Conservation (phyloP, 2,888 invertebrate species). For the Theodoxus fluviatilis region DNA sequence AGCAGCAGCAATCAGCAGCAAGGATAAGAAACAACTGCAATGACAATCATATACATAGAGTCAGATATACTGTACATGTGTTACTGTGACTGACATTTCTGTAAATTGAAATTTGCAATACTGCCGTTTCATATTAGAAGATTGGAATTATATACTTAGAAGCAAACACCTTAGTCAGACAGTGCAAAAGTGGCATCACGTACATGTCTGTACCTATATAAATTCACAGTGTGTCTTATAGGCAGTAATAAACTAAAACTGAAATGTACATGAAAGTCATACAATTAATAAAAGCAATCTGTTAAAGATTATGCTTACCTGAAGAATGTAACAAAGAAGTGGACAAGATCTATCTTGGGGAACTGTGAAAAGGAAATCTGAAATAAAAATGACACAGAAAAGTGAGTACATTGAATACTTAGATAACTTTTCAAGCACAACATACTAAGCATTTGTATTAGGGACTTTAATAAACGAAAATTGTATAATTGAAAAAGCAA, state of each 20-base stretch:
- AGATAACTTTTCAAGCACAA: no score
- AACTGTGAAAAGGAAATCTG: constrained; percentile 66
- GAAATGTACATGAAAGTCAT: no score
- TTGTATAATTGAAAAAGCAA: no score
- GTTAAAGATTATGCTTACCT: constrained; percentile 73
- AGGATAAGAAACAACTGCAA: constrained; percentile 87
- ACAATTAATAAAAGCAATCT: neutral
- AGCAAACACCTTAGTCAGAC: neutral
- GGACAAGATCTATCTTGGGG: constrained; percentile 93
- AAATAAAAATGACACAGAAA: constrained; percentile 84
- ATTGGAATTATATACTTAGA: no score
- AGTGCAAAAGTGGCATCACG: neutral
- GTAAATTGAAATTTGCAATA: no score
- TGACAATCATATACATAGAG: constrained; percentile 4
- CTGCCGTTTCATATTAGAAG: no score
- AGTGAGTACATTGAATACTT: no score
- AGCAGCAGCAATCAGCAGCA: constrained; percentile 91
- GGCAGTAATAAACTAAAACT: no score
- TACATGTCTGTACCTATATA: neutral
- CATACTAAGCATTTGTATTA: no score
- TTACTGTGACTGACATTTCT: no score
- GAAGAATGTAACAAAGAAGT: constrained; percentile 98
- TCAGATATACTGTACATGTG: no score
- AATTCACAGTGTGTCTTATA: neutral
- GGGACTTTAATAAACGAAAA: no score